A percentile compares a stretch with the other conserved stretches of the same genome.
These are phyloP conservation scores for Microtus ochrogaster DNA, from an alignment of 2,113 vertebrate species.

Conservation along the genomic window DNA sequence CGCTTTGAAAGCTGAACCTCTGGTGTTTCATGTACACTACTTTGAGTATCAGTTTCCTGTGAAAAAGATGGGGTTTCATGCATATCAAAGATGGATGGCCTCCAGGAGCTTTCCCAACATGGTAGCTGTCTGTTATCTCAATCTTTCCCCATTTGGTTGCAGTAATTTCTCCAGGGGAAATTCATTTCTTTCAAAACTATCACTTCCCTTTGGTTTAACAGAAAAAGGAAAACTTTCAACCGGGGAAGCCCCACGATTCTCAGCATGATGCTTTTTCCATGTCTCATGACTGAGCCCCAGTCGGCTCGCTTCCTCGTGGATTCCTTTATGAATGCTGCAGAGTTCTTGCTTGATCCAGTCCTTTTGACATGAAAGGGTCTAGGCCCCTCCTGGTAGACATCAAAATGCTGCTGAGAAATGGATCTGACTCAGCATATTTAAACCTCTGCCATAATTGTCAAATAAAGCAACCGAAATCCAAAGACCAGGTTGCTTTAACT, in stretches of 20 bases:
- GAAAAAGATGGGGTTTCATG: conserved; percentile 29
- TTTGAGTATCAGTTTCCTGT: not conserved
- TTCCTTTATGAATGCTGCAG: not conserved
- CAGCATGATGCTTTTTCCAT: conserved; percentile 45
- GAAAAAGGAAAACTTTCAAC: conserved; percentile 56
- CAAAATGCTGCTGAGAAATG: conserved; percentile 10
- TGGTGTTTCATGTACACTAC: conserved; percentile 16
- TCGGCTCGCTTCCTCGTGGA: not conserved
- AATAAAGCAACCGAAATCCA: not conserved
- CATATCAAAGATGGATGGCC: not conserved
- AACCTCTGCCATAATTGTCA: not conserved
- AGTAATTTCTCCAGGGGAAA: conserved; percentile 51
- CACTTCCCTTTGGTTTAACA: conserved; percentile 51
- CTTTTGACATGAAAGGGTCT: not conserved
- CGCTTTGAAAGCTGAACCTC: conserved; percentile 34
- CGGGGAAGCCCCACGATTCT: not conserved
- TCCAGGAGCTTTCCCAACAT: not conserved
- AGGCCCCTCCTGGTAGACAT: not conserved
- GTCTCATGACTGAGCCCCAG: conserved; percentile 10
- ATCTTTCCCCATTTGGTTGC: not conserved
- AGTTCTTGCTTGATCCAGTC: not conserved
- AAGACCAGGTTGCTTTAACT: not conserved
- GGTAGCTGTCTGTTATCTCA: conserved; percentile 12
- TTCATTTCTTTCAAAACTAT: conserved; percentile 49
- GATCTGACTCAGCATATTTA: not conserved